A percentile compares a stretch with the other conserved stretches of the same genome.
Evolutionary conservation across 2,797 vertebrate species (phyloP).

Genomic region (Falco concolor): DNA sequence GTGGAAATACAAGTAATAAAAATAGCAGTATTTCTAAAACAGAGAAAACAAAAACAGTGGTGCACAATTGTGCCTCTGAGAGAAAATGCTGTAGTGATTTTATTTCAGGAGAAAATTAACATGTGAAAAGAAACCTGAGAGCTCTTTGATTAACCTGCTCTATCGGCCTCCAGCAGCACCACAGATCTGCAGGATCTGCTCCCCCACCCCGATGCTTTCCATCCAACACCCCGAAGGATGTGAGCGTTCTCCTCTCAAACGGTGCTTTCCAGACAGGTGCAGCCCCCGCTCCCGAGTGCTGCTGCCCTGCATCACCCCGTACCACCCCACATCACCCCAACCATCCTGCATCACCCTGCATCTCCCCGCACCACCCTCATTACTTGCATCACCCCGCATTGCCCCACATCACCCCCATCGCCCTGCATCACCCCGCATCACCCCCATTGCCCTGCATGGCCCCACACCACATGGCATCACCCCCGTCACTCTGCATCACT

Average conservation of each 20-base stretch:
- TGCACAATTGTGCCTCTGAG: conserved; percentile 8
- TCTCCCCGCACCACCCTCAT: neutral
- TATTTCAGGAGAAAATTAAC: conserved; percentile 40
- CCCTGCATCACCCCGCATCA: neutral
- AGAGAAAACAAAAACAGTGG: conserved; percentile 33
- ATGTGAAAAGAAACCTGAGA: conserved; percentile 29
- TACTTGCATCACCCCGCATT: neutral
- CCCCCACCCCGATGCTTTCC: neutral
- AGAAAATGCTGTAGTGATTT: conserved; percentile 48
- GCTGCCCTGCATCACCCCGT: fast-evolving
- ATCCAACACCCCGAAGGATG: neutral
- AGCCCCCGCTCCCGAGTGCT: neutral
- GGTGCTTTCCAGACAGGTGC: neutral
- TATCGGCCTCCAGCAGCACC: neutral
- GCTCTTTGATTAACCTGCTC: conserved; percentile 47
- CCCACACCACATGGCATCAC: neutral
- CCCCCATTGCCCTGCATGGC: neutral
- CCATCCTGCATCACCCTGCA: neutral
- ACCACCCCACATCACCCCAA: neutral
- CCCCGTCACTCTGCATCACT: neutral
- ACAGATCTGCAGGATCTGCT: neutral
- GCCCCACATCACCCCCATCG: neutral
- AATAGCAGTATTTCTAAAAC: conserved; percentile 46
- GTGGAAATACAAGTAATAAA: conserved; percentile 62
- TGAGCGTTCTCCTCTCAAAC: neutral